These are phyloP conservation scores for Corapipo altera DNA, from an alignment of 2,113 vertebrate genomes.

Conservation along the genomic window DNA sequence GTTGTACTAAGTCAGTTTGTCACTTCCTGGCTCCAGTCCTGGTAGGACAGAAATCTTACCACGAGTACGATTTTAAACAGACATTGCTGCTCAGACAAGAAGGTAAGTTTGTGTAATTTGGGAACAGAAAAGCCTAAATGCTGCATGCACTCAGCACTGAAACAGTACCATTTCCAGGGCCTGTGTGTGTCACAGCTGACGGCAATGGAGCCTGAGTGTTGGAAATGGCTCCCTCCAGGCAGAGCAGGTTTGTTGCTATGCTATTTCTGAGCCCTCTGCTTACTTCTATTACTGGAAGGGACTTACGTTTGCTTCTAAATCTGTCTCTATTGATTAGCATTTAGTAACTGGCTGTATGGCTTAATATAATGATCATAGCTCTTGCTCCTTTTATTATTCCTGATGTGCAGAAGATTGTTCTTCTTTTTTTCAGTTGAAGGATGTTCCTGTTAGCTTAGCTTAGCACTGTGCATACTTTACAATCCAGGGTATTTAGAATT, in stretches of 20 bases:
- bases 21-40: background rate
- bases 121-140: background rate
- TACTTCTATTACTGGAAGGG: slow-evolving; percentile 45
- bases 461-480: background rate
- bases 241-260: slow-evolving; percentile 13
- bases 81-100: background rate
- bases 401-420: background rate
- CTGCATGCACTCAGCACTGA: background rate
- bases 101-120: background rate
- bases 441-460: background rate
- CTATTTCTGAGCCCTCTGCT: background rate
- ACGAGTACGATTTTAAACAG: background rate
- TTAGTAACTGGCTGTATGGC: slow-evolving; percentile 2
- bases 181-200: background rate
- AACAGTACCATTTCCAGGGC: background rate
- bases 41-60: background rate
- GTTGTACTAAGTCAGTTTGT: background rate
- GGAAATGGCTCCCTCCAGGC: slow-evolving; percentile 16
- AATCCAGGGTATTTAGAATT: background rate
- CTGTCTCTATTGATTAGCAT: slow-evolving; percentile 40
- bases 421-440: background rate
- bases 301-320: slow-evolving; percentile 17
- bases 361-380: background rate
- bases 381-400: background rate
- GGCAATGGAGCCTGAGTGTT: background rate